Base-by-base conservation (phyloP, 2,888 invertebrate species). In the Acleris laterana region DNA sequence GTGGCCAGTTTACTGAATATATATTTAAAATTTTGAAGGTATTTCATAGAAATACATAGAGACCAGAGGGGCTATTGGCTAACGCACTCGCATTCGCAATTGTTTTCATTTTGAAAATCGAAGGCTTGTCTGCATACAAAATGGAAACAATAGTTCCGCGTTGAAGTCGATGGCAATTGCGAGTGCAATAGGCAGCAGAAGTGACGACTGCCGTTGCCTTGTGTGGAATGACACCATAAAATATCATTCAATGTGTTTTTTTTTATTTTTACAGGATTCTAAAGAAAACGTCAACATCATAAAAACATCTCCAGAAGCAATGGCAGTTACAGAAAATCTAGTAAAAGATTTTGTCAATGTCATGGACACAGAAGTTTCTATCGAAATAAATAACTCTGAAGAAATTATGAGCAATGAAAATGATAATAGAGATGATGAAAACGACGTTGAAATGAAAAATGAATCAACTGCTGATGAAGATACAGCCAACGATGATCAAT, bases 401-500 rank as follows among this genome's bases (percentile, higher is more conserved):
- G 17, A 42, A 17, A 2, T 11, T 22, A 48, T 0, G 9, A 22
- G 48, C 11, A 16, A n/a, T 48, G 13, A 22, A 16, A 38, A n/a
- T 17, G 16, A 5, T 25, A 13, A 25, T 7, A 25, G 7, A 25
- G 25, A 25, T 46, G 7, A 49, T 25, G 28, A 53, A 42, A 32
- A 11, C 32, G 50, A 58, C n/a, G 46, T 13, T 4, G 48, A 48
- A 25, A 53, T 17, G 59, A 22, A 25, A 49, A 61, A 52, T 22
- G 17, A 44, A 44, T 16, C 22, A 19, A 46, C 38, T 50, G n/a
- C 38, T 22, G 50, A 51, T 22, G 48, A 25, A 16, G 50, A 57
- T 49, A 42, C 38, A 25, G 20, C 32, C 42, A 46, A 55, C 11
- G 28, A 62, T 46, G 74, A 77, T 52, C 74, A 76, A 6, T 74